A percentile compares a stretch with the other conserved stretches of the same genome.
phyloP scores from a whole-genome alignment of 2,888 invertebrate genomes.

The Eueremaeus valkanovi region DNA sequence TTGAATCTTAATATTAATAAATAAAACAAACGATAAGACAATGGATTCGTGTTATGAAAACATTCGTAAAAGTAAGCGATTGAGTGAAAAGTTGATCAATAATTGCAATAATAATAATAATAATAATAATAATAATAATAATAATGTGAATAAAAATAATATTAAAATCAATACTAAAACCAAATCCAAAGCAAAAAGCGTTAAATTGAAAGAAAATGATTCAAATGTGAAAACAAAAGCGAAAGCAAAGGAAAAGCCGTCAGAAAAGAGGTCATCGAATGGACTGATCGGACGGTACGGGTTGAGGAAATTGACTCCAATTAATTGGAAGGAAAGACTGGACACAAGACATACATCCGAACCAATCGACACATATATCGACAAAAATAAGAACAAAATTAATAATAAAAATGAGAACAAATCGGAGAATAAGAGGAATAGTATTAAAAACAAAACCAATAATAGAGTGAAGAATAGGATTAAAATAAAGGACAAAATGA shows the following conservation, averaged over 20 bases:
- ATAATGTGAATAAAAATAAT: too few species aligned
- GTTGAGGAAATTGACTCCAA: conserved; percentile 1
- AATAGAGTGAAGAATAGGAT: too few species aligned
- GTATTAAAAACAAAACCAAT: too few species aligned
- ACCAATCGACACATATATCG: too few species aligned
- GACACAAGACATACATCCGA: neutral
- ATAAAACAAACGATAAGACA: too few species aligned
- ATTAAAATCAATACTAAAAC: neutral
- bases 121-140: neutral
- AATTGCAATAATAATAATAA: neutral
- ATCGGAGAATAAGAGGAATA: too few species aligned
- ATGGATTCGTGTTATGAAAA: neutral
- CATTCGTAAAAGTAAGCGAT: conserved; percentile 8
- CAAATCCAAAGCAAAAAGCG: neutral
- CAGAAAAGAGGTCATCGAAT: too few species aligned
- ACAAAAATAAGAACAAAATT: neutral
- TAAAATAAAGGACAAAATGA: too few species aligned
- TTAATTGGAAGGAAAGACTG: conserved; percentile 27
- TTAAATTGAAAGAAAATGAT: conserved; percentile 6
- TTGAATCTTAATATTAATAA: neutral
- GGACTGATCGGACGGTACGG: too few species aligned
- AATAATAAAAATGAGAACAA: neutral
- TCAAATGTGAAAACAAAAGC: neutral
- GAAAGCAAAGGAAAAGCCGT: too few species aligned
- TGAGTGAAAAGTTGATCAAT: neutral